Base-by-base conservation (phyloP, 1,140 invertebrate genomes). In the Scaptomyza graminum region DNA sequence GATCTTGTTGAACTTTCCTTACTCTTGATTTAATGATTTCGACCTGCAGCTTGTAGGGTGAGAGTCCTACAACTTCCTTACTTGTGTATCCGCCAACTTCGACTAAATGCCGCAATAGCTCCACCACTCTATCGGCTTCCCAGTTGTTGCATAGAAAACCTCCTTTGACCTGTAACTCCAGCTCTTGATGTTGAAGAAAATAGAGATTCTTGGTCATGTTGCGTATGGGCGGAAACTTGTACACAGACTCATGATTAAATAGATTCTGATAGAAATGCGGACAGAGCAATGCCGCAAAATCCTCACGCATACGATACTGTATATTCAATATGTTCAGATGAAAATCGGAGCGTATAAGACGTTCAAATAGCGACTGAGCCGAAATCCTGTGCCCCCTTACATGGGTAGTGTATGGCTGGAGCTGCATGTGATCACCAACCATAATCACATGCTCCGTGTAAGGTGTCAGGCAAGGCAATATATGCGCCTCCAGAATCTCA, bases 371-470 rank as follows among this genome's bases (percentile, higher is more conserved):
- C 5, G 95, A 96, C 47, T 95, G 93, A 39, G 37, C 2, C 2
- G 47, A 44, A 7, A 34, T 8, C 8, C 13, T 22, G 4, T 39
- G 12, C 6, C 28, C 65, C 9, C 12, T 61, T 0, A 61, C 46
- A n/a, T 93, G 93, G 12, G 94, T 93, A 2, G 94, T 93, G 25
- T 92, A 93, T 1, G 95, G 96, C 63, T 95, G 93, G 25, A 96
- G 85, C 89, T 96, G 96, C 76, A 95, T 93, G 91, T 96, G 95
- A 90, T 97, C 96, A 92, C 96, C 96, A 76, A 97, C 96, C 34
- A 97, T 93, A 62, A 97, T 97, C 1, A 97, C 92, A 90, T 97
- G 97, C 90, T 97, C 74, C 78, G 95, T 96, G 52, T 93, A 77
- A 28, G 93, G 87, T 12, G 95, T 95, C 13, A 98, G 89, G 15